phyloP scores from a whole-genome alignment of 2,113 vertebrate genomes.

The Promerops cafer region DNA sequence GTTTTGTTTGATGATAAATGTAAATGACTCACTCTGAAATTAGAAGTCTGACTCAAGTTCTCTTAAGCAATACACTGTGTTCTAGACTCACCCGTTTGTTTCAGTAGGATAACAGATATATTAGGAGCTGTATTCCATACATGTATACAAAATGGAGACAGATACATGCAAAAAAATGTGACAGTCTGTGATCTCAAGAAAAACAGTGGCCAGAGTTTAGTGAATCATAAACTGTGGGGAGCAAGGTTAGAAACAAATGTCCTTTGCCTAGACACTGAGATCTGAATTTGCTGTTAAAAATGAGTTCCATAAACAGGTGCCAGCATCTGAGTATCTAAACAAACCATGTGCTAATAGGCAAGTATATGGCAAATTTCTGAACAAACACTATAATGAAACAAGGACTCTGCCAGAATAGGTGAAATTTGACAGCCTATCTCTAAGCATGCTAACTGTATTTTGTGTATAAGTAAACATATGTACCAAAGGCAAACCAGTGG shows the following conservation, averaged over 20 bases:
- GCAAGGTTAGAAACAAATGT: background rate
- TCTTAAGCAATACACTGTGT: background rate
- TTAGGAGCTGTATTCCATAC: background rate
- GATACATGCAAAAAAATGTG: background rate
- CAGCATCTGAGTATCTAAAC: background rate
- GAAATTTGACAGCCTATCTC: background rate
- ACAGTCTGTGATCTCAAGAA: background rate
- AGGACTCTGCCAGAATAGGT: background rate
- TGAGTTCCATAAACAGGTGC: background rate
- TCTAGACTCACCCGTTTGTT: background rate
- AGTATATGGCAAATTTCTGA: background rate
- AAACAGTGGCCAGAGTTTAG: background rate
- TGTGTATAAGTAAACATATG: background rate
- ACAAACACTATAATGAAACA: background rate
- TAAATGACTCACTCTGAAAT: slow-evolving; percentile 42
- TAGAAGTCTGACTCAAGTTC: slow-evolving; percentile 42
- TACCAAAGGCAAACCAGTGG: background rate
- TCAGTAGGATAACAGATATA: background rate
- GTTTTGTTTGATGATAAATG: slow-evolving; percentile 34
- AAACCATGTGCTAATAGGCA: background rate
- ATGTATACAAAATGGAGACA: background rate
- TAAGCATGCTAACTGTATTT: background rate
- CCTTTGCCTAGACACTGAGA: background rate
- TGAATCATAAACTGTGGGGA: background rate
- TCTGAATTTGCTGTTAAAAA: background rate